Evolutionary conservation across 2,888 invertebrate species (phyloP).

Genomic region (Anthophora plumipes): DNA sequence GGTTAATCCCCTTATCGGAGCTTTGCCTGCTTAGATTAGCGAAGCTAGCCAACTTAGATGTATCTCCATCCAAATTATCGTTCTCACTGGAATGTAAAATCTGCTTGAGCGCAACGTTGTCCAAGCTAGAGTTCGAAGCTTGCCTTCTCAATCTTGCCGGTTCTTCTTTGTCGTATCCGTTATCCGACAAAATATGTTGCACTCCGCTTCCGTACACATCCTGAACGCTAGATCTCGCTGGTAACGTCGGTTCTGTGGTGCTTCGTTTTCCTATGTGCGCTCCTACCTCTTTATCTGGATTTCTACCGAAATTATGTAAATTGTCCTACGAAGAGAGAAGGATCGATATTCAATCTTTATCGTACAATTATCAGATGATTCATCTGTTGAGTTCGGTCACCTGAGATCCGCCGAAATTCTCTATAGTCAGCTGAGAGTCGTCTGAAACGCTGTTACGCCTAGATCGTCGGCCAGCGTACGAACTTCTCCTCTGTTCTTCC

Average conservation of each 20-base stretch:
- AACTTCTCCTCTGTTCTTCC: constrained; percentile 90
- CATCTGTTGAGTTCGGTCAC: constrained; percentile 61
- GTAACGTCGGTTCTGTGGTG: constrained; percentile 88
- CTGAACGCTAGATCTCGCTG: constrained; percentile 90
- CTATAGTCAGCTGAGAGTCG: constrained; percentile 95
- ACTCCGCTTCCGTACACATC: constrained; percentile 86
- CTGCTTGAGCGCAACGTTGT: constrained; percentile 84
- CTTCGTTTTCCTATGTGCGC: constrained; percentile 78
- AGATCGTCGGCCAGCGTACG: constrained; percentile 93
- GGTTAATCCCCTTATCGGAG: constrained; percentile 86
- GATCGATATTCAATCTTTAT: constrained; percentile 9
- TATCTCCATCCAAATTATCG: constrained; percentile 85
- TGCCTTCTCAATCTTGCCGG: constrained; percentile 79
- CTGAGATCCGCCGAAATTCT: constrained; percentile 97
- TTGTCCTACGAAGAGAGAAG: constrained; percentile 86
- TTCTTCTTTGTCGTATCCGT: constrained; percentile 81
- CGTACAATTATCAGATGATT: too few species aligned
- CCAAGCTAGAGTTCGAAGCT: constrained; percentile 83
- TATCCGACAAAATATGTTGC: constrained; percentile 83
- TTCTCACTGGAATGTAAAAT: constrained; percentile 86
- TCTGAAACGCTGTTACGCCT: constrained; percentile 93
- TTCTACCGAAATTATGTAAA: constrained; percentile 92
- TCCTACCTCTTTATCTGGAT: constrained; percentile 91
- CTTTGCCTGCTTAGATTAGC: constrained; percentile 89
- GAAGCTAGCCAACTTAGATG: constrained; percentile 88